Base-by-base conservation (phyloP, 2,113 vertebrate genomes). In the Pogonocichla stellata region DNA sequence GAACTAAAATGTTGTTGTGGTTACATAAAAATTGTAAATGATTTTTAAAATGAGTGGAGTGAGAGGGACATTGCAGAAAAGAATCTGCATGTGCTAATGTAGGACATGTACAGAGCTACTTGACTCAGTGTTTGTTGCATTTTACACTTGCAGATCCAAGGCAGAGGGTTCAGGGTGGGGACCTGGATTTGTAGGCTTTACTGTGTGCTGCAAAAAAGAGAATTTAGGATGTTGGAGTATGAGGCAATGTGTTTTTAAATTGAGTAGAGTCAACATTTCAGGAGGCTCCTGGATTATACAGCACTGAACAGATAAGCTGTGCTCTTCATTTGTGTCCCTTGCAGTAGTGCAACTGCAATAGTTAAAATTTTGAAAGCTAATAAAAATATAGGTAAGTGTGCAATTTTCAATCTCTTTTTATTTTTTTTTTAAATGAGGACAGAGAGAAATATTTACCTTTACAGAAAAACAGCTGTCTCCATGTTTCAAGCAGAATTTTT, bases 111-210 rank as follows among this genome's bases (percentile, higher is more conserved):
- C 16, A 43, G 34, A 22, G 38, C 31, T 58, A 2, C 34, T 77
- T 79, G 1, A 2, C 3, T 26, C 1, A 0, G 12, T 16, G 8
- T 8, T 40, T 25, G 19, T 56, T 79, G 45, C 47, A 36, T 65
- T 70, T 51, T 38, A 42, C 10, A 18, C 16, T 69, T 61, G 38
- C 16, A 69, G 31, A 31, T 29, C 6, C 8, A 50, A 14, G 9
- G 42, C 50, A 58, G 36, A 48, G 13, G 6, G 36, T 53, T 92
- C 13, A 38, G 57, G 19, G 12, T 42, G 34, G 8, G 28, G 31
- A 70, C 8, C 33, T 73, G 22, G 16, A 47, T 80, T 77, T 88
- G n/a, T 38, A 25, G 38, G 6, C 29, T 73, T 88, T 62, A 14
- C 22, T 50, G 19, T 65, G 34, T 69, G 23, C 57, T 73, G 8